These are phyloP conservation scores for Dendrocincla tyrannina DNA, from an alignment of 2,797 vertebrate species.

Conservation along the genomic window DNA sequence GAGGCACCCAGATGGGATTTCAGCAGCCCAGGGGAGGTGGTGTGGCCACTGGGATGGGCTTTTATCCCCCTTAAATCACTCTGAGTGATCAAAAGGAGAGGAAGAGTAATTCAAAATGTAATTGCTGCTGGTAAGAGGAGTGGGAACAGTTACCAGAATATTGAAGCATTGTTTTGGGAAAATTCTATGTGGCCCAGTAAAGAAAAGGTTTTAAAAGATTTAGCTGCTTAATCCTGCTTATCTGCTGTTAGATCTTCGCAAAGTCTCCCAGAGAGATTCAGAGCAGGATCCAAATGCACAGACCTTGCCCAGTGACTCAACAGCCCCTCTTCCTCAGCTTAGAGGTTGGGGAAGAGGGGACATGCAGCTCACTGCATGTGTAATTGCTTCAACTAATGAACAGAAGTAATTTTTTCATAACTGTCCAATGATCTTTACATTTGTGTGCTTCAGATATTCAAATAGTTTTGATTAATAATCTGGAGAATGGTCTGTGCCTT, in stretches of 20 bases:
- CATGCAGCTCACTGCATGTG: fast-evolving
- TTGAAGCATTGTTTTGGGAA: not conserved
- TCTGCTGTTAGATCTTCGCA: not conserved
- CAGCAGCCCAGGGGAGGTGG: fast-evolving
- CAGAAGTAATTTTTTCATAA: not conserved
- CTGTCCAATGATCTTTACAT: not conserved
- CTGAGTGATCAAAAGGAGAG: fast-evolving
- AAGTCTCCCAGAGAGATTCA: not conserved
- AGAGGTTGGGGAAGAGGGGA: not conserved
- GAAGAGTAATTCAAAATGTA: not conserved
- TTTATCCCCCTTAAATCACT: not conserved
- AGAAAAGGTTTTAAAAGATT: conserved; percentile 24
- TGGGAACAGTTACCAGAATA: not conserved
- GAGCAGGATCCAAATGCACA: not conserved
- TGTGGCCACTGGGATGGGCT: not conserved
- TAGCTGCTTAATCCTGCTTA: conserved; percentile 22
- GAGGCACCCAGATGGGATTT: fast-evolving
- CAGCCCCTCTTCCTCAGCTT: not conserved
- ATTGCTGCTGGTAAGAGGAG: not conserved
- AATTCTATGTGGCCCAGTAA: not conserved
- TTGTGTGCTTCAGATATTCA: not conserved
- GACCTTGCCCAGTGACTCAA: not conserved
- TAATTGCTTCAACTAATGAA: not conserved
- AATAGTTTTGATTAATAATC: not conserved
- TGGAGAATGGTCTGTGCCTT: not conserved